phyloP scores from a whole-genome alignment of 2,888 invertebrate genomes.

The Ctenicera cuprea region DNA sequence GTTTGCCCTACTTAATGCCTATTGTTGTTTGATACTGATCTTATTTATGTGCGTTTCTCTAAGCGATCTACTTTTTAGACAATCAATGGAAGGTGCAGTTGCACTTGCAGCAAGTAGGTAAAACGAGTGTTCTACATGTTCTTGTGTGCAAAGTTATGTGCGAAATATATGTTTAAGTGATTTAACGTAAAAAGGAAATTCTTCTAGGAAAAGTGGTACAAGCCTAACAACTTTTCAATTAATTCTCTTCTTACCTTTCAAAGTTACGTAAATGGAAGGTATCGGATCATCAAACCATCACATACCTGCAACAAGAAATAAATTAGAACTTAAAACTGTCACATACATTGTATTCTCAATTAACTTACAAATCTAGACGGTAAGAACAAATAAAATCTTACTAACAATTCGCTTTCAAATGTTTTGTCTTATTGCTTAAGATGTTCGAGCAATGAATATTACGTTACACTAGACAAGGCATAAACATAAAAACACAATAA shows the following conservation, averaged over 20 bases:
- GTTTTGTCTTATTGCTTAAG: conserved; percentile 31
- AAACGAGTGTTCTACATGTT: conserved; percentile 44
- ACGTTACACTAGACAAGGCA: conserved; percentile 27
- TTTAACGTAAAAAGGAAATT: conserved; percentile 30
- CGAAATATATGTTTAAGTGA: conserved; percentile 15
- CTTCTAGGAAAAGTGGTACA: conserved; percentile 29
- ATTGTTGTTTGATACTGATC: conserved; percentile 28
- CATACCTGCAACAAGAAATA: conserved; percentile 36
- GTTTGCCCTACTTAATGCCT: conserved; percentile 1
- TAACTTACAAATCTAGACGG: conserved; percentile 11
- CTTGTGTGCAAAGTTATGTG: conserved; percentile 31
- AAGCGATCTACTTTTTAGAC: conserved; percentile 38
- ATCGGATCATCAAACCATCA: neutral
- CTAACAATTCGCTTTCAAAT: conserved; percentile 26
- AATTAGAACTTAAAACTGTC: conserved; percentile 22
- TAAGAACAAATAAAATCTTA: conserved; percentile 18
- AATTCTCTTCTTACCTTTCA: conserved; percentile 31
- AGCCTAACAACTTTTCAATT: conserved; percentile 3
- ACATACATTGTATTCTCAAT: conserved; percentile 9
- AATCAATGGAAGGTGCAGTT: conserved; percentile 36
- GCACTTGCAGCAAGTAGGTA: conserved; percentile 35
- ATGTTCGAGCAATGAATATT: conserved; percentile 36
- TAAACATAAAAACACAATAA: conserved; percentile 47
- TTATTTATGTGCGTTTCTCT: conserved; percentile 37
- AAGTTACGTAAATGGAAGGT: neutral